Evolutionary conservation across 2,113 vertebrate species (phyloP).

Genomic region (Pteronura brasiliensis): DNA sequence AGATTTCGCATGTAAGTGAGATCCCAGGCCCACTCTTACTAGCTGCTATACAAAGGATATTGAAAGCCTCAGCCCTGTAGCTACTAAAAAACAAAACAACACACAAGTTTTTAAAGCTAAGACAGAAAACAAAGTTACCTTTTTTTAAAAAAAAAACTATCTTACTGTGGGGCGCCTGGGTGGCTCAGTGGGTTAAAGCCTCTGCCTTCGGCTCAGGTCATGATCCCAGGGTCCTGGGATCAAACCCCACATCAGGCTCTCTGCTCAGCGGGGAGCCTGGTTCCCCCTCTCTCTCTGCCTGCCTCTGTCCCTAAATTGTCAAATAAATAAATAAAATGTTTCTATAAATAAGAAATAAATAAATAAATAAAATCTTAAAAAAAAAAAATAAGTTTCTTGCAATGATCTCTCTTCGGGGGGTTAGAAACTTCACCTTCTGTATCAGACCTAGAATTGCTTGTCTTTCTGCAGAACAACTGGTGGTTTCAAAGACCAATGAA

Average conservation of each 20-base stretch:
- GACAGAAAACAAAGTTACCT: background rate
- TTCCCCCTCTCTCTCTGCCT: too few relatives aligned
- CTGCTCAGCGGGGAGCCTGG: too few relatives aligned
- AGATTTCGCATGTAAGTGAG: too few relatives aligned
- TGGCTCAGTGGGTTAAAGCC: too few relatives aligned
- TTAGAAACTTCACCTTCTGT: background rate
- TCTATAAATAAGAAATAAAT: too few relatives aligned
- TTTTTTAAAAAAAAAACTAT: background rate
- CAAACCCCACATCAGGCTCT: too few relatives aligned
- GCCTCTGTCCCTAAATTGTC: too few relatives aligned
- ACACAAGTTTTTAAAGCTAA: background rate
- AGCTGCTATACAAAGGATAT: background rate
- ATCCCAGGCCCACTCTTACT: background rate
- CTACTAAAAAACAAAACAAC: background rate
- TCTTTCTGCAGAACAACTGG: background rate
- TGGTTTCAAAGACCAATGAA: background rate
- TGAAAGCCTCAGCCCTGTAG: background rate
- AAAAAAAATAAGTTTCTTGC: background rate
- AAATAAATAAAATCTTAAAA: background rate
- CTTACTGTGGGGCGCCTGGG: background rate
- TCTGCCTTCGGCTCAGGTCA: too few relatives aligned
- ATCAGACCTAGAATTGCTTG: background rate
- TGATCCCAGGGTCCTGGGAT: too few relatives aligned
- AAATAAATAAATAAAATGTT: background rate
- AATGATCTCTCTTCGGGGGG: background rate